Conservation (phyloP, 2,888 invertebrate species). For the Sphaerophoria taeniata region DNA sequence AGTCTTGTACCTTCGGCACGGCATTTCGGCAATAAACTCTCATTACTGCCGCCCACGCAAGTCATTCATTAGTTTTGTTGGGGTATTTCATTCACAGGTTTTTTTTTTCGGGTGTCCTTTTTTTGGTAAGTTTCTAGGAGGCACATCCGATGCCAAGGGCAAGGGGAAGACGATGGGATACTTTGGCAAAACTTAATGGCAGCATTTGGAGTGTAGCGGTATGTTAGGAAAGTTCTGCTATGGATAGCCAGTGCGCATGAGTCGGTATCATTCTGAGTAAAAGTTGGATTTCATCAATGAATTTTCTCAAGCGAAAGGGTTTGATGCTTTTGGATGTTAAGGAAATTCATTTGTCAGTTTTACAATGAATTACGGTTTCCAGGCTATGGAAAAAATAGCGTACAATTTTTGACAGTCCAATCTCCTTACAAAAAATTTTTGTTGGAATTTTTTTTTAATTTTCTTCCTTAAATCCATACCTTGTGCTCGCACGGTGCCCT, state of each 20-base stretch:
- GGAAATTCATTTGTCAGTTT: conserved; percentile 32
- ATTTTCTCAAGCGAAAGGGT: conserved; percentile 26
- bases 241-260: conserved; percentile 42
- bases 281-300: conserved; percentile 67
- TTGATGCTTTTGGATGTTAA: conserved; percentile 13
- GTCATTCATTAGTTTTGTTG: conserved; percentile 69
- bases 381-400: not conserved
- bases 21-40: conserved; percentile 37
- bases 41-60: conserved; percentile 69
- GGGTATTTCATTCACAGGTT: conserved; percentile 66
- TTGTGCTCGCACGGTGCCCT: too few species aligned
- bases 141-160: not conserved
- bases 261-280: conserved; percentile 46
- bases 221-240: conserved; percentile 35
- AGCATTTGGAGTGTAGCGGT: conserved; percentile 18
- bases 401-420: too few species aligned
- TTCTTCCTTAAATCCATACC: too few species aligned
- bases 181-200: conserved; percentile 35
- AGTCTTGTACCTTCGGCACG: conserved; percentile 35
- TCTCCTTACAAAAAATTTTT: too few species aligned
- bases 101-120: conserved; percentile 51
- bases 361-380: not conserved
- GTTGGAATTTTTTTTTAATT: too few species aligned
- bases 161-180: conserved; percentile 33
- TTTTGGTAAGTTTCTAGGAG: conserved; percentile 24